Evolutionary conservation across 1,140 invertebrate species (phyloP), one percentile per base, ranked within the genome.

Genomic region (Drosophila dunni): DNA sequence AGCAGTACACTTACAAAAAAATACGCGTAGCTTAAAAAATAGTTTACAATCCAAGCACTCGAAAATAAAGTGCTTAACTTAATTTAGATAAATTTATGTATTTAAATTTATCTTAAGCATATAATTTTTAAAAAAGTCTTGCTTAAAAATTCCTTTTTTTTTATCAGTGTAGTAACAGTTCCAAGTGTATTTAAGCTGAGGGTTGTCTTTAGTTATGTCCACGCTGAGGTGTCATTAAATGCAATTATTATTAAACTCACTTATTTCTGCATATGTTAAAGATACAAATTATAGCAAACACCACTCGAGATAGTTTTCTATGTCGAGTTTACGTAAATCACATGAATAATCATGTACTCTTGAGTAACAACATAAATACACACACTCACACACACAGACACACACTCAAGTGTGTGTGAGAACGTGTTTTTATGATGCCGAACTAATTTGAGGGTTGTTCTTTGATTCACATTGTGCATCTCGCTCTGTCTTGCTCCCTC

Each of bases 371-470:
- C n/a, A 42, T 42, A n/a, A 15, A 29, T 20, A 50, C 10, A 50
- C n/a, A 54, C 29, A 20, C 4, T 10, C 36, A 56, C 34, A 17
- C 50, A 36, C 34, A 36, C 34, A 36, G 8, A 13, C 40, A 42
- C 38, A 40, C 36, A 10, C 36, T 8, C 10, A 38, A 11, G 38
- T 42, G n/a, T 42, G n/a, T 42, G 40, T 13, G 36, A 38, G 36
- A 38, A 64, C 68, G 64, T 69, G 75, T 66, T 75, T 80, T 80
- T 88, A 89, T 83, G 82, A 78, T 84, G 73, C 83, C 64, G 72
- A 88, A 89, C 80, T 84, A 89, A 84, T 84, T 80, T 75, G 66
- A 83, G 84, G 83, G 83, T 89, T 88, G 83, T 50, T 89, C 84
- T 63, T 64, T 65, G 71, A 71, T 76, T 73, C 67, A 42, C 42